These are phyloP conservation scores for Chaetura pelagica DNA, from an alignment of 2,113 vertebrate species.

Conservation along the genomic window DNA sequence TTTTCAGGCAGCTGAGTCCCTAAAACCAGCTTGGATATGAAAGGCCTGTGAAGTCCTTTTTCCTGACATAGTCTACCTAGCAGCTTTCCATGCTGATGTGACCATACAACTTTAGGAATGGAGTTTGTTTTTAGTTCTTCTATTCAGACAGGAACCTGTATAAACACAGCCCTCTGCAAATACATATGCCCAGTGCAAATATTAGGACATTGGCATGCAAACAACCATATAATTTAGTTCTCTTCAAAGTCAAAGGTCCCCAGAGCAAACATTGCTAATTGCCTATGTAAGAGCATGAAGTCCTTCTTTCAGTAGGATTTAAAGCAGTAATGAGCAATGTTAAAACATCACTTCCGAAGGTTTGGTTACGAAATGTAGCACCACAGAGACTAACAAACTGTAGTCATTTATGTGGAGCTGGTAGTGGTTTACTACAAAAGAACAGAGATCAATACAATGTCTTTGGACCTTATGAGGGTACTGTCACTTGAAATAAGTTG, in stretches of 20 bases:
- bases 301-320: neutral
- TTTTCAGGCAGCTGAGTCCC: neutral
- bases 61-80: fast-evolving
- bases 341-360: neutral
- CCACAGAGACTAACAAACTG: neutral
- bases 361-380: neutral
- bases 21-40: neutral
- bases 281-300: neutral
- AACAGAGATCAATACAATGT: neutral
- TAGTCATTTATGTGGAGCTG: neutral
- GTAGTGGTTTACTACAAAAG: neutral
- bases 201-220: neutral
- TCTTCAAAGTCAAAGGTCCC: neutral
- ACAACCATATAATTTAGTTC: neutral
- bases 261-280: neutral
- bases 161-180: neutral
- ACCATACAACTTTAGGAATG: neutral
- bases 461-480: neutral
- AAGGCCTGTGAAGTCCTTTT: neutral
- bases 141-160: slow-evolving; percentile 7
- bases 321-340: neutral
- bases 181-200: slow-evolving; percentile 12
- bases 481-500: neutral
- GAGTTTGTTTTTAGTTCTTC: neutral
- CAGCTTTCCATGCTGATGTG: neutral